phyloP scores from a whole-genome alignment of 2,888 invertebrate species.

The Alcis repandata region DNA sequence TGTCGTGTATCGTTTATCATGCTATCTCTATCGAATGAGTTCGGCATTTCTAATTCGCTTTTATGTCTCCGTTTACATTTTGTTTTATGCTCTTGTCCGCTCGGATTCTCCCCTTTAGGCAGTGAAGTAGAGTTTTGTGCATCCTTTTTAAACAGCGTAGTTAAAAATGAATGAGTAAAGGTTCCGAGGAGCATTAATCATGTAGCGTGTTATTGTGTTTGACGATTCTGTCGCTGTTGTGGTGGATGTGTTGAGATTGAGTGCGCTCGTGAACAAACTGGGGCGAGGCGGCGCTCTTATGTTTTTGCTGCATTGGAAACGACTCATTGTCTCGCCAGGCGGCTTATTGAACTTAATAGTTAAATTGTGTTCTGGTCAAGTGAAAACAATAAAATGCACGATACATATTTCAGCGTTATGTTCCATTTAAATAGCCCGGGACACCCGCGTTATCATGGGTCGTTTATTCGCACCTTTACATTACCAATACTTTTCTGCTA shows the following conservation, averaged over 20 bases:
- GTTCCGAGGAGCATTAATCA: slow-evolving; percentile 72
- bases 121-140: slow-evolving; percentile 58
- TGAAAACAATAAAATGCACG: slow-evolving; percentile 6
- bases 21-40: slow-evolving; percentile 72
- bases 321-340: slow-evolving; percentile 21
- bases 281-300: slow-evolving; percentile 17
- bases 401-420: too few relatives aligned
- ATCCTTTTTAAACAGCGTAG: slow-evolving; percentile 54
- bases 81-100: slow-evolving; percentile 44
- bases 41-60: slow-evolving; percentile 70
- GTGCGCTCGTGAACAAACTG: neutral
- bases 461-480: too few relatives aligned
- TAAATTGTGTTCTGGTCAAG: neutral
- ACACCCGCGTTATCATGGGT: too few relatives aligned
- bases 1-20: slow-evolving; percentile 75
- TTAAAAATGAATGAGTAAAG: slow-evolving; percentile 73
- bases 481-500: too few relatives aligned
- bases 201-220: slow-evolving; percentile 66
- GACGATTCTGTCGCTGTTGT: slow-evolving; percentile 52
- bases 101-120: slow-evolving; percentile 52
- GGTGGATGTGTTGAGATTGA: slow-evolving; percentile 11
- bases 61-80: slow-evolving; percentile 60
- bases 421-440: too few relatives aligned
- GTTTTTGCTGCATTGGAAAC: slow-evolving; percentile 33
- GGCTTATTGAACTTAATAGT: slow-evolving; percentile 5